Evolutionary conservation across 1,140 invertebrate species (phyloP).

Genomic region (Neodiprion lecontei): DNA sequence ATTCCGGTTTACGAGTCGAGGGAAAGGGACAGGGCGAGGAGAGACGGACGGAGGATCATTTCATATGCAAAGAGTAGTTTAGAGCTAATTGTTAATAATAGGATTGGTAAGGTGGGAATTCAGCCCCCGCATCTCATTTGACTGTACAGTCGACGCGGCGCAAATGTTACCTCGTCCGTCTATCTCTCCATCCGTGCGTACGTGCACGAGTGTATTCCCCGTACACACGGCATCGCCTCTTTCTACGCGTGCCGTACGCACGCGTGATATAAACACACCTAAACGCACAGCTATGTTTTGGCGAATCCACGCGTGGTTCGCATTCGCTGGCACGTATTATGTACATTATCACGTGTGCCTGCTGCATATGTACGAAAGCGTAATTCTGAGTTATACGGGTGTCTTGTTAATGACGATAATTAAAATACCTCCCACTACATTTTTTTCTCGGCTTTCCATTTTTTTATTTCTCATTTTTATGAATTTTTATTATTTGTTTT

Average conservation of each 20-base stretch:
- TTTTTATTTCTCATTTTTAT: too few species aligned
- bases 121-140: conserved; percentile 50
- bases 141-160: conserved; percentile 43
- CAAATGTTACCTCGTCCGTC: conserved; percentile 30
- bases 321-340: conserved; percentile 14
- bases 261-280: conserved; percentile 32
- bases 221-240: conserved; percentile 26
- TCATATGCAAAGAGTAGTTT: conserved; percentile 64
- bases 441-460: conserved; percentile 32
- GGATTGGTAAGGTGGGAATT: conserved; percentile 64
- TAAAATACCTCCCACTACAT: conserved; percentile 56
- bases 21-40: not conserved
- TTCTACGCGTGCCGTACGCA: conserved; percentile 24
- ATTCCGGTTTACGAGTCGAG: conserved; percentile 59
- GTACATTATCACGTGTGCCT: conserved; percentile 12
- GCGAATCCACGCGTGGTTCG: conserved; percentile 23
- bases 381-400: conserved; percentile 59
- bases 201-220: conserved; percentile 31
- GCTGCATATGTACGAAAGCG: conserved; percentile 54
- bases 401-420: conserved; percentile 60
- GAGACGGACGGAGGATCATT: conserved; percentile 43
- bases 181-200: conserved; percentile 29
- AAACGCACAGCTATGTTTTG: conserved; percentile 35
- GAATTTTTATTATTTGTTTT: too few species aligned
- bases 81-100: conserved; percentile 64